Evolutionary conservation across 2,797 vertebrate genomes (phyloP).

Genomic region (Podargus strigoides): DNA sequence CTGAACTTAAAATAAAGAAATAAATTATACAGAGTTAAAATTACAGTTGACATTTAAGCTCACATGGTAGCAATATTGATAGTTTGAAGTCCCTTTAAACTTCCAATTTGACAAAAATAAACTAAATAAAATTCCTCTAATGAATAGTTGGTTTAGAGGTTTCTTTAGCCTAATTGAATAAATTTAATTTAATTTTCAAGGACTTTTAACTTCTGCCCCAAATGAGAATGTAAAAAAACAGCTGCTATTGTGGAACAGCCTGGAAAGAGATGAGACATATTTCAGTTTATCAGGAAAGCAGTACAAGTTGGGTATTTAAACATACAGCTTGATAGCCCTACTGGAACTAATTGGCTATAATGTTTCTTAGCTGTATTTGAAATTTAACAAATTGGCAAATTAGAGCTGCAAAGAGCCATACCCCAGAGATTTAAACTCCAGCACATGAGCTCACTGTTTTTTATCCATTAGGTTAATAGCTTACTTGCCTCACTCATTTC

Average conservation of each 20-base stretch:
- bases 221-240: conserved; percentile 58
- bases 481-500: neutral
- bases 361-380: conserved; percentile 54
- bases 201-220: conserved; percentile 63
- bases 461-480: neutral
- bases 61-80: neutral
- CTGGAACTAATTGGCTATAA: conserved; percentile 52
- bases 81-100: conserved; percentile 17
- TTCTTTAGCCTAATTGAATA: conserved; percentile 58
- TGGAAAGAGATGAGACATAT: conserved; percentile 55
- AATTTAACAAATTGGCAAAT: conserved; percentile 59
- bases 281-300: conserved; percentile 54
- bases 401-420: neutral
- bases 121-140: conserved; percentile 43
- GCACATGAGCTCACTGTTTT: neutral
- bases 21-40: neutral
- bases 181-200: conserved; percentile 68
- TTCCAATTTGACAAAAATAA: conserved; percentile 9
- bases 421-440: conserved; percentile 30
- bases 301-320: conserved; percentile 43
- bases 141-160: conserved; percentile 36
- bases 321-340: conserved; percentile 12
- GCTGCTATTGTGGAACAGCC: conserved; percentile 41
- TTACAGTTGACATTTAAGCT: neutral
- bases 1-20: neutral